phyloP scores from a whole-genome alignment of 2,888 invertebrate species.

The Lobophora halterata region DNA sequence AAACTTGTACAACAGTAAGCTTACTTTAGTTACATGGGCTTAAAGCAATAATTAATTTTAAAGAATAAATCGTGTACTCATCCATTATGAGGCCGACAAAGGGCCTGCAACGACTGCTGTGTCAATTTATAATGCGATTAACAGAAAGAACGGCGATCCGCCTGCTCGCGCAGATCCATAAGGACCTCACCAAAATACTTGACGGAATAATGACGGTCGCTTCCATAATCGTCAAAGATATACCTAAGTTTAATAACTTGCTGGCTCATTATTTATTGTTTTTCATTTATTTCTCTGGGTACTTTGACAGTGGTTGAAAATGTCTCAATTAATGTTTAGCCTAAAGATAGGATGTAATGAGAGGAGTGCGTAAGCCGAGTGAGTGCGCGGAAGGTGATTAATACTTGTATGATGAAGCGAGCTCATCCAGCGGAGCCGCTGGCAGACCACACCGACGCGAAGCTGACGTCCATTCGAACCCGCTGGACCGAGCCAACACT shows the following conservation, averaged over 20 bases:
- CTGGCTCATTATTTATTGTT: conserved; percentile 53
- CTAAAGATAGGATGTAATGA: conserved; percentile 75
- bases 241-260: conserved; percentile 41
- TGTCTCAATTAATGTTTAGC: conserved; percentile 79
- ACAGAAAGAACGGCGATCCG: conserved; percentile 69
- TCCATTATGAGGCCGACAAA: conserved; percentile 70
- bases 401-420: conserved; percentile 72
- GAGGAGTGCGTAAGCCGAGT: conserved; percentile 76
- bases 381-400: conserved; percentile 67
- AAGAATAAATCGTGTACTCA: conserved; percentile 58
- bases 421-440: conserved; percentile 53
- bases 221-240: conserved; percentile 53
- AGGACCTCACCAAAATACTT: conserved; percentile 56
- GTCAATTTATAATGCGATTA: conserved; percentile 78
- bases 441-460: conserved; percentile 61
- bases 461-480: conserved; percentile 39
- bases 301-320: conserved; percentile 64
- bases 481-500: conserved; percentile 39
- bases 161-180: conserved; percentile 67
- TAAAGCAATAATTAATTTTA: conserved; percentile 62
- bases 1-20: conserved; percentile 41
- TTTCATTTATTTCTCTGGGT: conserved; percentile 56
- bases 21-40: conserved; percentile 59
- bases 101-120: conserved; percentile 57
- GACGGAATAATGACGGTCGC: conserved; percentile 52